A percentile compares a stretch with the other conserved stretches of the same genome.
phyloP scores from a whole-genome alignment of 30 jellyfish, hydroid and myxozoan species.

The Aurelia coerulea region DNA sequence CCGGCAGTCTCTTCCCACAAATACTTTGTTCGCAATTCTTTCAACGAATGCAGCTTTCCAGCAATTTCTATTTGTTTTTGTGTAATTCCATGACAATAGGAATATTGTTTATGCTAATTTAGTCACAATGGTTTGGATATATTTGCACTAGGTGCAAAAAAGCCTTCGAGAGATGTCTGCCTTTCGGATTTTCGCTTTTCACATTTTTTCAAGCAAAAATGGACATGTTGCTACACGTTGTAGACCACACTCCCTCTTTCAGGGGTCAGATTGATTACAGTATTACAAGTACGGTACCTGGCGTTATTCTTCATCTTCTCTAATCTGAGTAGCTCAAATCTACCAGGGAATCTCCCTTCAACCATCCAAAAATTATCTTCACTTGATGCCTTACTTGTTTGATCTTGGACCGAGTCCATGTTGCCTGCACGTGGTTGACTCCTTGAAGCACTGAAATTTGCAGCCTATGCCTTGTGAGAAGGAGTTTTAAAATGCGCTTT shows the following conservation, averaged over 20 bases:
- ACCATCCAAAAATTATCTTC: neutral
- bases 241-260: neutral
- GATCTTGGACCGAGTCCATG: neutral
- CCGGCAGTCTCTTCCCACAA: no score
- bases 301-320: neutral
- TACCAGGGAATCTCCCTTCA: constrained; percentile 18
- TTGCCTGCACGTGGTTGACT: no score
- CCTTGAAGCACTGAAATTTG: no score
- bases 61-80: constrained; percentile 2
- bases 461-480: constrained; percentile 11
- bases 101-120: neutral
- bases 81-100: constrained; percentile 4
- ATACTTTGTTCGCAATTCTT: neutral
- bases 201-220: neutral
- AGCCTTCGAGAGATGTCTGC: constrained; percentile 4
- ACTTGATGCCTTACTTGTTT: constrained; percentile 5
- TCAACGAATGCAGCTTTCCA: neutral
- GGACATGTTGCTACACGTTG: neutral
- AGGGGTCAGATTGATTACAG: constrained; percentile 1
- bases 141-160: neutral
- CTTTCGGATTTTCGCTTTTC: neutral
- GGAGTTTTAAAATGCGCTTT: constrained; percentile 33
- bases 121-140: neutral
- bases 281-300: constrained; percentile 14
- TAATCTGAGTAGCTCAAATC: constrained; percentile 18